phyloP scores from a whole-genome alignment of 2,888 invertebrate genomes.

The Kryphioiulus occultus region DNA sequence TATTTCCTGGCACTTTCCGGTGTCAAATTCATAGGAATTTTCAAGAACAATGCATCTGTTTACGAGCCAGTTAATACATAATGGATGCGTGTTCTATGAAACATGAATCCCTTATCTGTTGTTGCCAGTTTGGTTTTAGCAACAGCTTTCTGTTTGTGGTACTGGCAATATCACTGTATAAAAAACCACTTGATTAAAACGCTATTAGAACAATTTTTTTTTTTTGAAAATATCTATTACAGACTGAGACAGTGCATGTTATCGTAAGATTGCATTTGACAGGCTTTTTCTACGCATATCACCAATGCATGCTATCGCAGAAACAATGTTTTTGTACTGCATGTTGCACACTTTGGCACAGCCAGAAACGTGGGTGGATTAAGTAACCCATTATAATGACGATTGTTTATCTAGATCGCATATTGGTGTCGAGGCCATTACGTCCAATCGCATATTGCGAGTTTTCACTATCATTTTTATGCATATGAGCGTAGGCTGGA shows the following conservation, averaged over 20 bases:
- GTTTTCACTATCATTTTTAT: background rate
- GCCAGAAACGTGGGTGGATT: background rate
- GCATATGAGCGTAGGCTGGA: background rate
- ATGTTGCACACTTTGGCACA: background rate
- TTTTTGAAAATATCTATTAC: no score
- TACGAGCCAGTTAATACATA: background rate
- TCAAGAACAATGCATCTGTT: background rate
- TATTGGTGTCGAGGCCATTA: background rate
- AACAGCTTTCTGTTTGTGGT: no score
- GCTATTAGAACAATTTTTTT: no score
- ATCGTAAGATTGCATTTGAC: no score
- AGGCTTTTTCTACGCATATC: no score
- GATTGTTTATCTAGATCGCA: background rate
- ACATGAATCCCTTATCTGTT: background rate
- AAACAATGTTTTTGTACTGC: background rate
- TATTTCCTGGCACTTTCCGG: constrained; percentile 9
- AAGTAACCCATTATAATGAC: background rate
- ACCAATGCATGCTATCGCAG: background rate
- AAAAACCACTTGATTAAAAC: no score
- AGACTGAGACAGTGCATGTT: no score
- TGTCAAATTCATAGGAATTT: background rate
- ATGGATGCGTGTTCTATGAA: background rate
- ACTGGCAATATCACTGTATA: no score
- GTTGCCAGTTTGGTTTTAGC: background rate
- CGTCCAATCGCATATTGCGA: background rate